Conservation (phyloP, 2,113 vertebrate genomes). For the Dolichotis patagonum region DNA sequence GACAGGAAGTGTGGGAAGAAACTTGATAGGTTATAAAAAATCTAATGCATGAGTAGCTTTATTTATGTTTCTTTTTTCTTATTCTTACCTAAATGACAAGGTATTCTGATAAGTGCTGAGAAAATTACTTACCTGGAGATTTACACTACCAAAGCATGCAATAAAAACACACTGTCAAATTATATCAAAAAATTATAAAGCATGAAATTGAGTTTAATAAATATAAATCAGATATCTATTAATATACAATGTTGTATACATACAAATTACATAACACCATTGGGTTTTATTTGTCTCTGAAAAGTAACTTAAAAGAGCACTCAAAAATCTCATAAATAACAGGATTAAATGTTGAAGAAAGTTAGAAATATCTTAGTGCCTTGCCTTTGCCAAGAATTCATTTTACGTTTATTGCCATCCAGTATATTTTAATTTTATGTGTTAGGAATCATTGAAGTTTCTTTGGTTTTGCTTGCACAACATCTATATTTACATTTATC, state of each 20-base stretch:
- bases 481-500: neutral
- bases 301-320: neutral
- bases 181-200: neutral
- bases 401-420: conserved; percentile 39
- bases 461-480: neutral
- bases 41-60: neutral
- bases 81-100: neutral
- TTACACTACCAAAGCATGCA: neutral
- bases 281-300: neutral
- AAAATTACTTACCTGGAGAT: neutral
- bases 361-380: neutral
- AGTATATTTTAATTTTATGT: conserved; percentile 46
- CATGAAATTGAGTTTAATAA: neutral
- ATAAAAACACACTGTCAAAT: neutral
- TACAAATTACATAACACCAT: neutral
- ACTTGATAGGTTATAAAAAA: neutral
- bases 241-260: neutral
- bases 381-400: conserved; percentile 27
- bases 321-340: neutral
- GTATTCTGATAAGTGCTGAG: neutral
- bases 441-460: neutral
- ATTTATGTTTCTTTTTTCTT: neutral
- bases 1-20: neutral
- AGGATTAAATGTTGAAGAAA: neutral
- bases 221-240: neutral